These are phyloP conservation scores for Gallinago stenura DNA, from an alignment of 2,797 vertebrate genomes.

Conservation along the genomic window DNA sequence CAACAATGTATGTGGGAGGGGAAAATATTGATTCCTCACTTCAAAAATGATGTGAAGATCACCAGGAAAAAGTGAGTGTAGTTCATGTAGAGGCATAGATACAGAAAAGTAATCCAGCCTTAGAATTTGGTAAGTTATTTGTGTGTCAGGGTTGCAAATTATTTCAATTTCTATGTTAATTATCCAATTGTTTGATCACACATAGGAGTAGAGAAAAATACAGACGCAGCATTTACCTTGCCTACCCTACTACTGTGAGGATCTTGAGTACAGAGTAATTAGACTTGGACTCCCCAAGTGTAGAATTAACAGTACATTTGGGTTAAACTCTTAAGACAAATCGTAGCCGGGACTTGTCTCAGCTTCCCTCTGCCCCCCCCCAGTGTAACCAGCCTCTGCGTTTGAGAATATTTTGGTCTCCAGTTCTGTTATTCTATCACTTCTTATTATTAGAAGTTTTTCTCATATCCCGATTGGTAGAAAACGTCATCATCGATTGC, in stretches of 20 bases:
- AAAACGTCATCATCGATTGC: conserved; percentile 33
- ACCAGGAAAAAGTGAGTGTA: neutral
- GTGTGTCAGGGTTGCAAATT: neutral
- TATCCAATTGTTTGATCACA: neutral
- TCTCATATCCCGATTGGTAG: conserved; percentile 52
- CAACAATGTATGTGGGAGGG: neutral
- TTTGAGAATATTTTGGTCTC: neutral
- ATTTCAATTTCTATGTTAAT: neutral
- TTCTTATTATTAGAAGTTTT: conserved; percentile 45
- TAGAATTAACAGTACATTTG: neutral
- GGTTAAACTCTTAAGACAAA: conserved; percentile 10
- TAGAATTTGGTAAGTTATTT: neutral
- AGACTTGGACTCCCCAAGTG: neutral
- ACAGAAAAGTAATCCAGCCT: neutral
- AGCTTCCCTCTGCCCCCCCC: neutral
- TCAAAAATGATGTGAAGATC: neutral
- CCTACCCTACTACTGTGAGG: neutral
- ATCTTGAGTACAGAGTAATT: neutral
- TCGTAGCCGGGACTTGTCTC: neutral
- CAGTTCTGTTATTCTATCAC: conserved; percentile 12
- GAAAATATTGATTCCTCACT: neutral
- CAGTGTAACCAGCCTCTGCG: neutral
- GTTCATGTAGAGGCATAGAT: neutral
- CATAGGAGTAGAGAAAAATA: neutral
- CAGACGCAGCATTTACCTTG: neutral